phyloP scores from a whole-genome alignment of 2,797 vertebrate species.

The Girardinus metallicus region DNA sequence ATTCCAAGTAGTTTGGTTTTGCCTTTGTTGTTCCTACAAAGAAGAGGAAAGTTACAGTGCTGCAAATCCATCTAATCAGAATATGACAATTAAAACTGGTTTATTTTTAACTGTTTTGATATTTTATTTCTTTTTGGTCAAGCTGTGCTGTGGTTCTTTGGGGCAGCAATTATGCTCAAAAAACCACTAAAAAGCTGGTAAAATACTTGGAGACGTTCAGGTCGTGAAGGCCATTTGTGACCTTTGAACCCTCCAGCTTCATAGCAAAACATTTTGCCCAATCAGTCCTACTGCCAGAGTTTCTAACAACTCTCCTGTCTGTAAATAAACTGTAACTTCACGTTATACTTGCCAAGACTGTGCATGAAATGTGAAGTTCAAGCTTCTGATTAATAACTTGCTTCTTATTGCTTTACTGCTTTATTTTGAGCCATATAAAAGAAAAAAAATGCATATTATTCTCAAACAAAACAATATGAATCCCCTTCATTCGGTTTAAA shows the following conservation, averaged over 20 bases:
- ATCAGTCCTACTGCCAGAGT: not conserved
- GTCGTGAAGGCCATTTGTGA: not conserved
- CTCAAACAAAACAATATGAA: too few relatives aligned
- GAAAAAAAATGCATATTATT: too few relatives aligned
- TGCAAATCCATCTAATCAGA: too few relatives aligned
- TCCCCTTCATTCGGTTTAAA: too few relatives aligned
- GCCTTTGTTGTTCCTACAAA: slow-evolving; percentile 25
- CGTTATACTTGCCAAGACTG: not conserved
- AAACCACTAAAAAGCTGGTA: not conserved
- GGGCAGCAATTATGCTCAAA: not conserved
- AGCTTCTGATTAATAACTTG: not conserved
- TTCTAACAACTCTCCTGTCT: not conserved
- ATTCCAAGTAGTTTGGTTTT: slow-evolving; percentile 27
- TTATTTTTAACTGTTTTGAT: not conserved
- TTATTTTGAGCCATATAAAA: too few relatives aligned
- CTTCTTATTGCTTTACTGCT: too few relatives aligned
- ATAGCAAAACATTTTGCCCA: not conserved
- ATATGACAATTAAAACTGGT: not conserved
- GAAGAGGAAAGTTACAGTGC: slow-evolving; percentile 4
- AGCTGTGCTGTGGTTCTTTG: not conserved
- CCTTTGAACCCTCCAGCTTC: not conserved
- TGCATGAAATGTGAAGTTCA: not conserved
- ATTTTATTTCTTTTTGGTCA: not conserved
- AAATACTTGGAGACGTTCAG: not conserved
- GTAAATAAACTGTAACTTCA: not conserved